Base-by-base conservation (phyloP, 2,113 vertebrate species). In the Tinamus guttatus region DNA sequence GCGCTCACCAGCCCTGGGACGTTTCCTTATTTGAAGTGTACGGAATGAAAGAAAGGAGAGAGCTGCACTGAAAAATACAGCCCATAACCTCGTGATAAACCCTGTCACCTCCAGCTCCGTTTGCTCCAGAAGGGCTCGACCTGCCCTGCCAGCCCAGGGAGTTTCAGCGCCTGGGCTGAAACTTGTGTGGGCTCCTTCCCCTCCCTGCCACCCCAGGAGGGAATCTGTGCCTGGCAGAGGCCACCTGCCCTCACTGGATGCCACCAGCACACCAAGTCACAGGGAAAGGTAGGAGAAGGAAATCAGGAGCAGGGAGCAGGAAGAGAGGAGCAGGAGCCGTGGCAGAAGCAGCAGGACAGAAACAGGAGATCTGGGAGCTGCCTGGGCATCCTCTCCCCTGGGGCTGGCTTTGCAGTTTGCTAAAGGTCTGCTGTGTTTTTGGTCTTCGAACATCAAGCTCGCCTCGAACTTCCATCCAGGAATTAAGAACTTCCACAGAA, bases 11-110 rank as follows among this genome's bases (percentile, higher is more conserved):
- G 62, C 94, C 60, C 83, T 63, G 58, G 88, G 94, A 76, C 62
- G 49, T 86, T 95, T 93, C 67, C 92, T 90, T 80, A 76, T 94
- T 91, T 64, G 81, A 69, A 74, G 60, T 41, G 64, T 60, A 30
- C 69, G 68, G 69, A 89, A 80, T 65, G 54, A 69, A 79, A 65
- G 21, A 78, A 60, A 51, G 22, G 24, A 56, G 1, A 1, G 64
- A 30, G 60, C 68, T 64, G 16, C 12, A 78, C 71, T 90, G 41
- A 73, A 81, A 91, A 93, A 45, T 49, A 13, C 40, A 54, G 25
- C 27, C 1, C 79, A 14, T 47, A 56, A 10, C 45, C 32, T 45
- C 27, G n/a, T 68, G 67, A 2, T 49, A 49, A 85, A 32, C 49
- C n/a, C 8, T 17, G 27, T 28, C 2, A 11, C 32, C n/a, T 81